Conservation (phyloP, 2,888 invertebrate species). For the Antheraea yamamai region DNA sequence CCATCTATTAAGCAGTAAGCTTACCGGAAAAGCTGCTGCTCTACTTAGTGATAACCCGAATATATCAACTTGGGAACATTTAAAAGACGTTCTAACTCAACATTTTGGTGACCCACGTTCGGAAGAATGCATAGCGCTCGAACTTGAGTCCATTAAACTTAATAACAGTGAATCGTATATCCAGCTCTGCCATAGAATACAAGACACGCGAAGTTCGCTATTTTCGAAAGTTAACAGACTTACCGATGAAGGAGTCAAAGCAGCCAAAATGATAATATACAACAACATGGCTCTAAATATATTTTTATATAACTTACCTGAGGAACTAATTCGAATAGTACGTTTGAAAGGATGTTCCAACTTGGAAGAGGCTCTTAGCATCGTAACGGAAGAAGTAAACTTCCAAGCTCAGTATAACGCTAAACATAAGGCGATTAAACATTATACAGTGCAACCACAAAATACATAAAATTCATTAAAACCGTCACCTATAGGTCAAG, state of each 20-base stretch:
- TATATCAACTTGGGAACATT: background rate
- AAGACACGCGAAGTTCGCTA: background rate
- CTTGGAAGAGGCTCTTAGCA: background rate
- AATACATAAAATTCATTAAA: no score
- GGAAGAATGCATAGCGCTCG: no score
- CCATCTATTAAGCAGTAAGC: no score
- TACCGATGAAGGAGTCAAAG: background rate
- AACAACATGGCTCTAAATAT: background rate
- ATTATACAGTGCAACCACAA: background rate
- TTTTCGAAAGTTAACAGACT: background rate
- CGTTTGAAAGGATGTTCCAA: constrained; percentile 1
- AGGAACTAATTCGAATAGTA: background rate
- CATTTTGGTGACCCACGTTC: background rate
- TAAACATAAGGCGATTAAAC: background rate
- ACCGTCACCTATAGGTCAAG: background rate
- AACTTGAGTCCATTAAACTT: background rate
- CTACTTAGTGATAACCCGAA: background rate
- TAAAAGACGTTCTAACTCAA: background rate
- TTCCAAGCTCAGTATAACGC: background rate
- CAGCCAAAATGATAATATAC: background rate
- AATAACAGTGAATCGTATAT: background rate
- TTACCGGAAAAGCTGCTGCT: background rate
- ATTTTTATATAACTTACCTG: background rate
- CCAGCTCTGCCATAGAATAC: background rate
- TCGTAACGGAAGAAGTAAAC: background rate